These are phyloP conservation scores for Nibea albiflora DNA, from an alignment of 2,113 vertebrate genomes.

Conservation along the genomic window DNA sequence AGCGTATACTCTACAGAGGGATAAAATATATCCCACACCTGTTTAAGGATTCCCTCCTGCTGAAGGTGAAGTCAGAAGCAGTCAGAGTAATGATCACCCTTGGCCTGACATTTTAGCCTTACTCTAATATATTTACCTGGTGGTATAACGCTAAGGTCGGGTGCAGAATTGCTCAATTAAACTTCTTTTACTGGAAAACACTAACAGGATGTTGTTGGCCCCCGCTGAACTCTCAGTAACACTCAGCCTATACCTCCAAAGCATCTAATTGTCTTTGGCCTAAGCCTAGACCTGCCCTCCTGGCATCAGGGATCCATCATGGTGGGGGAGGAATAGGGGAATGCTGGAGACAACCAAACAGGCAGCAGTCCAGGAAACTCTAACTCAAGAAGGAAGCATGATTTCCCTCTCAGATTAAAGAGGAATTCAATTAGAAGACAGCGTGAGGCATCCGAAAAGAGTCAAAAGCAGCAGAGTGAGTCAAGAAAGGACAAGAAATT, in stretches of 20 bases:
- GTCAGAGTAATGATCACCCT: background rate
- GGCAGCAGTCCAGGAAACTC: conserved; percentile 60
- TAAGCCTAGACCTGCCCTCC: conserved; percentile 47
- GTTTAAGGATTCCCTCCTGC: conserved; percentile 22
- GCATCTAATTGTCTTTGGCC: conserved; percentile 8
- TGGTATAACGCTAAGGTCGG: too few species aligned
- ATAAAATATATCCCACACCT: conserved; percentile 25
- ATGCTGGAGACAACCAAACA: conserved; percentile 59
- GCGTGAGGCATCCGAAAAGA: conserved; percentile 31
- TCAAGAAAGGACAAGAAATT: background rate
- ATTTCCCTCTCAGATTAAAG: conserved; percentile 68
- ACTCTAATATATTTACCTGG: too few species aligned
- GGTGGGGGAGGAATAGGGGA: conserved; percentile 40
- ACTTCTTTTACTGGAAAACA: background rate
- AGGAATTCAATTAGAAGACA: conserved; percentile 72
- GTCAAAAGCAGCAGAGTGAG: conserved; percentile 32
- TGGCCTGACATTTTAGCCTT: too few species aligned
- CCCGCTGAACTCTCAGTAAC: background rate
- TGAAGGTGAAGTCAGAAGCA: background rate
- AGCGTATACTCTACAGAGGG: conserved; percentile 14
- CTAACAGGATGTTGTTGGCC: background rate
- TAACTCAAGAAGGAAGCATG: conserved; percentile 60
- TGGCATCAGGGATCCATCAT: conserved; percentile 49
- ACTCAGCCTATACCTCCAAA: conserved; percentile 5
- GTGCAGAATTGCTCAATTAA: background rate